Percentiles rank a stretch among this genome's conserved stretches.
Evolutionary conservation across 2,888 invertebrate species (phyloP).

Genomic region (Syrphus vitripennis): DNA sequence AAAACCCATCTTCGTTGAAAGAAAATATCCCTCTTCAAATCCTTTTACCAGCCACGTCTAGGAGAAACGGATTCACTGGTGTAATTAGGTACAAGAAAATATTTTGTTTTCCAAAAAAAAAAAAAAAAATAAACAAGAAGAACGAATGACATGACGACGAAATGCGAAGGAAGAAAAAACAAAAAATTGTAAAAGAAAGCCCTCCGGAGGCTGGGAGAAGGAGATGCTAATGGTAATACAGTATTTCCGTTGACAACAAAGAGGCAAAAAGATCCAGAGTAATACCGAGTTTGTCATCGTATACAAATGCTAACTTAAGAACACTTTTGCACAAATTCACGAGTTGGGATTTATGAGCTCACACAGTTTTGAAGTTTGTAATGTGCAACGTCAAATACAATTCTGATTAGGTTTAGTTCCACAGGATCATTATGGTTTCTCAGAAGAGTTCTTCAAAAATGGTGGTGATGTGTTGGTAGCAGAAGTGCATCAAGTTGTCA

Average conservation of each 20-base stretch:
- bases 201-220: not conserved
- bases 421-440: not conserved
- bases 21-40: slow-evolving; percentile 45
- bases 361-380: not conserved
- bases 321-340: not conserved
- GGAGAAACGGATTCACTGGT: slow-evolving; percentile 42
- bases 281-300: slow-evolving; percentile 41
- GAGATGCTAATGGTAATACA: not conserved
- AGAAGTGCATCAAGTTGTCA: no score
- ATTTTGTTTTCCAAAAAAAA: slow-evolving; percentile 29
- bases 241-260: slow-evolving; percentile 23
- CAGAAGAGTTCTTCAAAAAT: no score
- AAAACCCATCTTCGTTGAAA: slow-evolving; percentile 21
- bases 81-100: slow-evolving; percentile 65
- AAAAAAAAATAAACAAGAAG: not conserved
- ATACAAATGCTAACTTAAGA: not conserved
- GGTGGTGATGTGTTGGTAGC: no score
- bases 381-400: not conserved
- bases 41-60: slow-evolving; percentile 55
- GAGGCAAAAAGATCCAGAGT: slow-evolving; percentile 9
- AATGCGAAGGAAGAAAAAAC: not conserved
- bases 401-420: not conserved
- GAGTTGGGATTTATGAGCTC: slow-evolving; percentile 12
- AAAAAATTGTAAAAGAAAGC: not conserved
- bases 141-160: slow-evolving; percentile 5